Evolutionary conservation across 2,888 invertebrate genomes (phyloP).

Genomic region (Boloria selene): DNA sequence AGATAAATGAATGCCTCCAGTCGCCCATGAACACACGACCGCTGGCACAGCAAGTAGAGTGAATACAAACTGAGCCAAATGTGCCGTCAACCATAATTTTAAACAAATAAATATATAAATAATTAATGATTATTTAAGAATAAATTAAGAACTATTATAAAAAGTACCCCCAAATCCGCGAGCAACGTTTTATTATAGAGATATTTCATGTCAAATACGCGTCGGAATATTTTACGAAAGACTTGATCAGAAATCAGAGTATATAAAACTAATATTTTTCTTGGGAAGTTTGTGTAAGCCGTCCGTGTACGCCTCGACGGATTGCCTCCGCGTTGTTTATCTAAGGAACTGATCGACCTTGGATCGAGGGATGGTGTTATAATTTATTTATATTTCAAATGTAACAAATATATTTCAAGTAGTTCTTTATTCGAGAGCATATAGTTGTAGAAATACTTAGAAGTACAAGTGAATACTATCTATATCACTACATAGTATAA

Average conservation of each 20-base stretch:
- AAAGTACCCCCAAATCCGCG: too few species aligned
- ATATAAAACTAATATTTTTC: conserved; percentile 44
- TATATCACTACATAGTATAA: too few species aligned
- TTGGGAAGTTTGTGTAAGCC: conserved; percentile 41
- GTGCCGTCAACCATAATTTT: too few species aligned
- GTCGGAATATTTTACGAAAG: conserved; percentile 14
- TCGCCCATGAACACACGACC: too few species aligned
- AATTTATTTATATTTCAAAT: conserved; percentile 14
- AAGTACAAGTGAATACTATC: too few species aligned
- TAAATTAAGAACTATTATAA: too few species aligned
- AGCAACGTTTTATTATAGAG: background rate
- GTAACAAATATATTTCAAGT: background rate
- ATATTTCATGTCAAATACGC: conserved; percentile 4
- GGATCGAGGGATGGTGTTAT: conserved; percentile 6
- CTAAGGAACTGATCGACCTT: conserved; percentile 41
- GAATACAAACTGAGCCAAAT: too few species aligned
- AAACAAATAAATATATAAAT: too few species aligned
- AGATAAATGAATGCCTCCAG: too few species aligned
- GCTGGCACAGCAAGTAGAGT: too few species aligned
- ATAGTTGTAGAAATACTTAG: too few species aligned
- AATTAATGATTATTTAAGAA: too few species aligned
- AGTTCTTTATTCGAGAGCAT: background rate
- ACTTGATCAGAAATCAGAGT: conserved; percentile 31
- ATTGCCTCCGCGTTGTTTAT: conserved; percentile 41
- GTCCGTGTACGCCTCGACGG: conserved; percentile 24